Conservation (phyloP, 2,797 vertebrate genomes). For the Synanceia verrucosa region DNA sequence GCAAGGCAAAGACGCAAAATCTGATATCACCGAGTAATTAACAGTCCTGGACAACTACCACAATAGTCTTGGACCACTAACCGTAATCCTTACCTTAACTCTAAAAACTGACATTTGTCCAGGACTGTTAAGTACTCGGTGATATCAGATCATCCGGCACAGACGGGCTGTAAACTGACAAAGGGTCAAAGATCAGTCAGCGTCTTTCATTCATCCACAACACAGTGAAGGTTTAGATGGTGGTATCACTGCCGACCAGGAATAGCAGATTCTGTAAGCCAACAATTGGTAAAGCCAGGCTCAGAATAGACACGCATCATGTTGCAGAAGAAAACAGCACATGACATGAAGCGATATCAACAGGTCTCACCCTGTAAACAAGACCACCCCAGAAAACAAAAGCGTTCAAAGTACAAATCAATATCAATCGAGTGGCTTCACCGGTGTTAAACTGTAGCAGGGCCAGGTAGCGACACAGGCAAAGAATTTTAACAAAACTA, state of each 20-base stretch:
- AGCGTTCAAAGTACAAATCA: conserved; percentile 35
- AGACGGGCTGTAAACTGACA: not conserved
- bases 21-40: too few relatives aligned
- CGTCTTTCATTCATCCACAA: conserved; percentile 1
- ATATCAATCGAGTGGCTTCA: not conserved
- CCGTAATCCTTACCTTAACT: too few relatives aligned
- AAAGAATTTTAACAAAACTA: not conserved
- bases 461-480: not conserved
- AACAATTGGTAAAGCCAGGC: conserved; percentile 62
- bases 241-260: conserved; percentile 47
- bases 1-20: not conserved
- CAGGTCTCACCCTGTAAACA: conserved; percentile 17
- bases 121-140: too few relatives aligned
- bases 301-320: conserved; percentile 77
- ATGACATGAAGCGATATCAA: conserved; percentile 53
- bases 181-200: conserved; percentile 23
- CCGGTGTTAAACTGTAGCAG: not conserved
- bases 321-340: conserved; percentile 71
- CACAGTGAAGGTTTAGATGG: conserved; percentile 20
- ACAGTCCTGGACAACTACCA: too few relatives aligned
- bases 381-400: not conserved
- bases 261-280: conserved; percentile 51
- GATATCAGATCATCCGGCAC: too few relatives aligned
- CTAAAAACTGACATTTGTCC: too few relatives aligned
- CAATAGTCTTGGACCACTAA: too few relatives aligned